Evolutionary conservation across 1,140 invertebrate species (phyloP), one percentile per base, ranked within the genome.

Genomic region (Drosophila carrolli): DNA sequence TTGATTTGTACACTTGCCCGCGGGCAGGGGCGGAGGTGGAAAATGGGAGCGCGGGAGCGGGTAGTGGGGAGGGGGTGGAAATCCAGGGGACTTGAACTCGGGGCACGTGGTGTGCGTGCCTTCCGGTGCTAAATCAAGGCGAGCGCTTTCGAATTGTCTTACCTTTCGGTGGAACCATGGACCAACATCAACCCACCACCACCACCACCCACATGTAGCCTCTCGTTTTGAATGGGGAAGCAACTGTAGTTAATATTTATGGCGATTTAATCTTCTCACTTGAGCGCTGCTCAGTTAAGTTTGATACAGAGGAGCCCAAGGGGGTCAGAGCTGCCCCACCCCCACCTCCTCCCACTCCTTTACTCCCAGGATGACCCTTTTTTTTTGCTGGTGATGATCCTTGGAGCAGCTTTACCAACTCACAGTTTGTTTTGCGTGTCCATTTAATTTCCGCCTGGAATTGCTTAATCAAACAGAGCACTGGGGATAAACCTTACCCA

Each of bases 181-280:
- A 51, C 58, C 27, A 46, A 13, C 19, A 47, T 16, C n/a, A 46
- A 23, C 14, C 8, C 38, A 23, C 27, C 29, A 60, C 16, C 16
- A 16, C 44, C n/a, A 23, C 27, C 29, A 60, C 44, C n/a, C 41
- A 54, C 54, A 37, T 10, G 23, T 9, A 43, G n/a, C 51, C 51
- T 38, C 60, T 32, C 14, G 9, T 16, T 53, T 51, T n/a, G 29
- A 51, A 51, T 67, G 59, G 54, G 77, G 68, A 75, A 81, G 63
- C 85, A 81, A 89, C 84, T 89, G 84, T 89, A 89, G 84, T 89
- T 89, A 89, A 89, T 89, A 89, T 89, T 89, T 89, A 89, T 89
- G 85, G 84, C 84, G 84, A 89, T 89, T 89, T 89, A 89, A 89
- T 89, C 84, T 89, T 89, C 84, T 89, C 84, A 89, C 84, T 89